Conservation (phyloP, 2,888 invertebrate genomes). For the Trissolcus japonicus region DNA sequence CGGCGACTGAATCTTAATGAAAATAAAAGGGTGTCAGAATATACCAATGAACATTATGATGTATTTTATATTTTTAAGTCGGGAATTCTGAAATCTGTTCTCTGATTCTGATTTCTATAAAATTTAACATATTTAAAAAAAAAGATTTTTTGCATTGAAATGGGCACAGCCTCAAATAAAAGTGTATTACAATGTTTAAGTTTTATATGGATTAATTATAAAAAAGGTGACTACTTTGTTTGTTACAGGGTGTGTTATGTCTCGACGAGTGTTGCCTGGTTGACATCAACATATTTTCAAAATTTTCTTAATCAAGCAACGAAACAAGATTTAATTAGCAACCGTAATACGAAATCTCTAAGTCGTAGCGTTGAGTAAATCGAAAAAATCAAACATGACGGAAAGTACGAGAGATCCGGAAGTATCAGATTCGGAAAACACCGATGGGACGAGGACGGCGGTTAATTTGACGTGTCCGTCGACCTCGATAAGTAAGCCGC, state of each 20-base stretch:
- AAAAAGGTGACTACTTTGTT: constrained; percentile 5
- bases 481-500: constrained; percentile 64
- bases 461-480: constrained; percentile 68
- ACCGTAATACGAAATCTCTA: constrained; percentile 30
- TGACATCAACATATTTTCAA: constrained; percentile 48
- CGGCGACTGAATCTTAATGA: no score
- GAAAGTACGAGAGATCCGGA: constrained; percentile 72
- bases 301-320: constrained; percentile 41
- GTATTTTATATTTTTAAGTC: neutral
- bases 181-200: neutral
- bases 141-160: neutral
- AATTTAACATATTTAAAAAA: neutral
- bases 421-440: constrained; percentile 67
- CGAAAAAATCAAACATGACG: constrained; percentile 65
- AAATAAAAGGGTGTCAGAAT: no score
- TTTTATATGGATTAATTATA: neutral
- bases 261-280: constrained; percentile 63
- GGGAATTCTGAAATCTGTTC: neutral
- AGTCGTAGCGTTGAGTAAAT: constrained; percentile 26
- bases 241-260: constrained; percentile 67
- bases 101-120: no score
- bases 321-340: constrained; percentile 40
- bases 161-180: neutral
- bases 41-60: no score
- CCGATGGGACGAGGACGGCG: constrained; percentile 67